These are phyloP conservation scores for Trimorus sp. DNA, from an alignment of 2,888 invertebrate species.

Conservation along the genomic window DNA sequence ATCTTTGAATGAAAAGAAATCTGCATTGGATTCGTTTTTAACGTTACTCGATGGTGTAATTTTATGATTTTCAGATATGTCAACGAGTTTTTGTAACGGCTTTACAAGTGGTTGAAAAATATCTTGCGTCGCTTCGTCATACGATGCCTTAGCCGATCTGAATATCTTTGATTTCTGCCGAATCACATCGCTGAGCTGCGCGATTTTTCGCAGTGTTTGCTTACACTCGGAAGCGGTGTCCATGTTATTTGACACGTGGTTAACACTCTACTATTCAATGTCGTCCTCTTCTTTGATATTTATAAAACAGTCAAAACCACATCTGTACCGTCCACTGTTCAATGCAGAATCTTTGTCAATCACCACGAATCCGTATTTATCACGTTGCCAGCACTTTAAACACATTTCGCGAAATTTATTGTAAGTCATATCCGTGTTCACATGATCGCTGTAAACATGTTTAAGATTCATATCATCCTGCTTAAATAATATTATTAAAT, in stretches of 20 bases:
- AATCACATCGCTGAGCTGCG: constrained; percentile 59
- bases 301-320: constrained; percentile 54
- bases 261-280: too few species aligned
- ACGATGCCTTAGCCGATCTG: constrained; percentile 6
- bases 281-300: constrained; percentile 19
- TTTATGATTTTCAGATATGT: not conserved
- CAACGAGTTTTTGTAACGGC: constrained; percentile 23
- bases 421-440: constrained; percentile 62
- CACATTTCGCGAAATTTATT: constrained; percentile 63
- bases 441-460: constrained; percentile 68
- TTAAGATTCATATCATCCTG: constrained; percentile 77
- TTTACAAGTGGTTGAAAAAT: constrained; percentile 19
- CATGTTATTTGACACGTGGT: not conserved
- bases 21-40: too few species aligned
- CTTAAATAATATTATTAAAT: constrained; percentile 71
- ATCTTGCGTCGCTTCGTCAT: constrained; percentile 7
- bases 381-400: constrained; percentile 64
- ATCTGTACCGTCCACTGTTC: constrained; percentile 64
- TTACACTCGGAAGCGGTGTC: not conserved
- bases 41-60: too few species aligned
- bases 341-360: constrained; percentile 68
- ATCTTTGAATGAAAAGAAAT: too few species aligned
- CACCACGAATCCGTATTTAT: constrained; percentile 67
- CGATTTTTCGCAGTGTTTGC: constrained; percentile 24
- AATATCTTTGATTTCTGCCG: constrained; percentile 38